Percentiles rank a stretch among this genome's conserved stretches.
phyloP scores from a whole-genome alignment of 2,888 invertebrate genomes.

The Leptodirus hochenwartii region DNA sequence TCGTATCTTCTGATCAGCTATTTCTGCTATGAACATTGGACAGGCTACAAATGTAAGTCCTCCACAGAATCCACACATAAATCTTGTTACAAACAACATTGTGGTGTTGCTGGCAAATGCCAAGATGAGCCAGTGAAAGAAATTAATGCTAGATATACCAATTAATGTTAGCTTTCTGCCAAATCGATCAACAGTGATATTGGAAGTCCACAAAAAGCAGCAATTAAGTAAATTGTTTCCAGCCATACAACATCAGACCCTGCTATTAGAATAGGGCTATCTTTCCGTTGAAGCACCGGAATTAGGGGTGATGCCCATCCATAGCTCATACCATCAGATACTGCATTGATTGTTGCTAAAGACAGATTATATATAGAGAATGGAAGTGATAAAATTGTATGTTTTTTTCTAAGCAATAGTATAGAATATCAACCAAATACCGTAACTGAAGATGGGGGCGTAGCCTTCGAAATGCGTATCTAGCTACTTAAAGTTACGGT shows the following conservation, averaged over 20 bases:
- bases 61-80: constrained; percentile 22
- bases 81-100: constrained; percentile 21
- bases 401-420: too few relatives aligned
- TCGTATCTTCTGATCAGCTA: constrained; percentile 24
- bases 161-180: constrained; percentile 20
- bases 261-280: constrained; percentile 17
- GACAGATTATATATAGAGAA: too few relatives aligned
- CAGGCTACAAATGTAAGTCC: constrained; percentile 23
- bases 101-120: constrained; percentile 19
- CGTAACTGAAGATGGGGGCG: too few relatives aligned
- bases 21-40: constrained; percentile 27
- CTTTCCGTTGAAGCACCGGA: constrained; percentile 19
- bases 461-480: too few relatives aligned
- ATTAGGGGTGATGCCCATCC: constrained; percentile 25
- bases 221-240: constrained; percentile 17
- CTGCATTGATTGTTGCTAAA: constrained; percentile 23
- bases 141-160: constrained; percentile 19
- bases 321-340: constrained; percentile 27
- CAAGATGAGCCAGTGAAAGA: constrained; percentile 23
- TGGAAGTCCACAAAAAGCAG: constrained; percentile 15
- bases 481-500: too few relatives aligned
- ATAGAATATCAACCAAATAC: too few relatives aligned
- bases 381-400: too few relatives aligned
- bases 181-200: constrained; percentile 13
- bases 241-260: constrained; percentile 14